These are phyloP conservation scores for Scophthalmus maximus DNA, from an alignment of 2,113 vertebrate species.

Conservation along the genomic window DNA sequence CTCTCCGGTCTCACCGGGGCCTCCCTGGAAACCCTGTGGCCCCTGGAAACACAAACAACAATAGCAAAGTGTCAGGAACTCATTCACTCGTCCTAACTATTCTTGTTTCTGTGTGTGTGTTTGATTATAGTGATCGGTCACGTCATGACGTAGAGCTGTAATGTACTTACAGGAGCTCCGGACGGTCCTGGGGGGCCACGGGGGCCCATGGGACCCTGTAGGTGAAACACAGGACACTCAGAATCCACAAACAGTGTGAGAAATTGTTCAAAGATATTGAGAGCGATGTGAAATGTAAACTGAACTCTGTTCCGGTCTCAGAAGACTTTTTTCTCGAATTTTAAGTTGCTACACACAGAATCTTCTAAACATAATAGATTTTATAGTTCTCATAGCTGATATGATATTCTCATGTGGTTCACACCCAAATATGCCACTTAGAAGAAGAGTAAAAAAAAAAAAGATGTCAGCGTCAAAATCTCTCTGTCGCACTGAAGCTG, in stretches of 20 bases:
- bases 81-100: neutral
- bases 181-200: slow-evolving; percentile 92
- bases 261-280: neutral
- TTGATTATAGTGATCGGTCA: neutral
- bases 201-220: slow-evolving; percentile 95
- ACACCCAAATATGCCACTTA: neutral
- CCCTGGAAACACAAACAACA: slow-evolving; percentile 80
- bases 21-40: slow-evolving; percentile 96
- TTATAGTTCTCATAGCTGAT: neutral
- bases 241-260: neutral
- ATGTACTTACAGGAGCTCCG: slow-evolving; percentile 90
- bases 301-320: neutral
- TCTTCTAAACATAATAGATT: no score
- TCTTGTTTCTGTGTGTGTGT: neutral
- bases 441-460: neutral
- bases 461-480: neutral
- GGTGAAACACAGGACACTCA: slow-evolving; percentile 33
- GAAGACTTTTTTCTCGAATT: no score
- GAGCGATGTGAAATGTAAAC: neutral
- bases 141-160: neutral
- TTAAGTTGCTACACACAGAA: no score
- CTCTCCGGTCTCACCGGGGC: slow-evolving; percentile 92
- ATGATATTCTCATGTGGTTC: neutral
- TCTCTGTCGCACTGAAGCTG: neutral
- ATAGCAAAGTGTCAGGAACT: slow-evolving; percentile 17